Base-by-base conservation (phyloP, 2,113 vertebrate species). In the Dipodomys ordii region DNA sequence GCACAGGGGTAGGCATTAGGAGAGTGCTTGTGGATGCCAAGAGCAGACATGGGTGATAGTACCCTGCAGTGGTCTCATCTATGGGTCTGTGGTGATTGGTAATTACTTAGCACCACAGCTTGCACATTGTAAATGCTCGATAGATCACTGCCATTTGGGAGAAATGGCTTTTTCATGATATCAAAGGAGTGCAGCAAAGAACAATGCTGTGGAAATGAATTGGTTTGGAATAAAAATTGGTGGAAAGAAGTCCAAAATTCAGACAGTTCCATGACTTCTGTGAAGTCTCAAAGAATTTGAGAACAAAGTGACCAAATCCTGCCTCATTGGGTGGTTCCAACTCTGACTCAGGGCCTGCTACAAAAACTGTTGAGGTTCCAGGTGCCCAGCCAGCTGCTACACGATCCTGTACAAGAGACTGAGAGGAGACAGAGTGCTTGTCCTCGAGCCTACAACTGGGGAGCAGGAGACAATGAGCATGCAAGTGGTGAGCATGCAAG, bases 401-500 rank as follows among this genome's bases (percentile, higher is more conserved):
- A 46, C 16, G 28, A 12, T 11, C 1, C 35, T 2, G 18, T 23
- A 16, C 27, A 35, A 65, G 44, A 53, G 5, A 20, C 25, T 12
- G 44, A 72, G 3, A 30, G 13, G 69, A 65, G 44, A 19, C 7
- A 19, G 10, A 3, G 1, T 12, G 2, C 15, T 12, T 11, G 25
- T 3, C 22, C 64, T 60, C 35, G n/a, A 53, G 64, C n/a, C 20
- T 53, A 18, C 6, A 3, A 78, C 23, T 10, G 6, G 3, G 23
- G 1, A 15, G 22, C 44, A 80, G 30, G 22, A 0, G 12, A 23
- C n/a, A 15, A 25, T 20, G 79, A 32, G 5, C 3, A 0, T 3
- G 35, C 2, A 2, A 0, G 30, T n/a, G 90, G 16, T 2, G 8
- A 28, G 69, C 57, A 28, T 9, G 25, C 1, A 0, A 25, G 19